Conservation (phyloP, 2,113 vertebrate genomes). For the Chaetodon auriga region DNA sequence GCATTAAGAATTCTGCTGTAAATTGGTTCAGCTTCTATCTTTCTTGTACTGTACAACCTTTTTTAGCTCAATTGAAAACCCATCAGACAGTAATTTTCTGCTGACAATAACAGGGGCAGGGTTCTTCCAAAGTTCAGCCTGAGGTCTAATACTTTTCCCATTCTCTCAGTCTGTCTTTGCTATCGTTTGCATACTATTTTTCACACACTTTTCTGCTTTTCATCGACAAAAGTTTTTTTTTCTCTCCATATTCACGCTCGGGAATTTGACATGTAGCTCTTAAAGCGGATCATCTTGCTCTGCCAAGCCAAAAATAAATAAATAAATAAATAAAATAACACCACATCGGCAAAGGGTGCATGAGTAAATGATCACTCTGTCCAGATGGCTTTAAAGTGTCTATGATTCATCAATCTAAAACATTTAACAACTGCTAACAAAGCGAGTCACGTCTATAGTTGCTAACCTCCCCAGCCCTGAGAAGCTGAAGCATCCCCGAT, state of each 20-base stretch:
- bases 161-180: neutral
- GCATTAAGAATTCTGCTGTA: constrained; percentile 42
- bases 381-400: no score
- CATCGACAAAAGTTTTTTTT: neutral
- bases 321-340: neutral
- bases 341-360: neutral
- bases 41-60: constrained; percentile 33
- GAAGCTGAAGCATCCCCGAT: neutral
- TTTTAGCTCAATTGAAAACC: constrained; percentile 58
- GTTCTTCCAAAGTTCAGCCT: constrained; percentile 38
- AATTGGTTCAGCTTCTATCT: constrained; percentile 62
- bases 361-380: neutral
- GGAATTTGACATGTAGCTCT: neutral
- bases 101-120: constrained; percentile 31
- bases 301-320: neutral
- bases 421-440: no score
- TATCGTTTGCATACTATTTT: neutral
- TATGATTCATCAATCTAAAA: no score
- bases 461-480: neutral
- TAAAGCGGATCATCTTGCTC: neutral
- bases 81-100: constrained; percentile 63
- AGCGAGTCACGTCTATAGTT: neutral
- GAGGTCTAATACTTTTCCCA: neutral
- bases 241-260: neutral
- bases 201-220: neutral